Base-by-base conservation (phyloP, 2,888 invertebrate species). In the Drosophila meridionalis region DNA sequence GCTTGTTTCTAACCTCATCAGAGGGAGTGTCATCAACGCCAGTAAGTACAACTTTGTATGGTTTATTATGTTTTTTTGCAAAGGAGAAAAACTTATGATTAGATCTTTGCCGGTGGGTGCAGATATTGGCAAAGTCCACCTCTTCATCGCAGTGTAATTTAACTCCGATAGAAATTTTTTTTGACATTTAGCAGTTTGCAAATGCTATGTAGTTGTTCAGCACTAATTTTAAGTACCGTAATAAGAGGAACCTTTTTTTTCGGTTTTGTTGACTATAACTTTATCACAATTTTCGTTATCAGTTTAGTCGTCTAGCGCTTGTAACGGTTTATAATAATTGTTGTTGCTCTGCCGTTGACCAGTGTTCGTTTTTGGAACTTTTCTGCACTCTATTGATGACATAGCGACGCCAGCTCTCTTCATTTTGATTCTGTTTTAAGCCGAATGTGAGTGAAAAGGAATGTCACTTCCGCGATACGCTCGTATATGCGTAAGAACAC, bases 381-480 rank as follows among this genome's bases (percentile, higher is more conserved):
- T n/a, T 6, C n/a, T 42, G 9, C 9, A 4, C n/a, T 42, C n/a
- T 7, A 7, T 42, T 42, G n/a, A n/a, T n/a, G 40, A 42, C 40
- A 42, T n/a, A 42, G 40, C 40, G 40, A 42, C 40, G n/a, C 14
- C 40, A 42, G 40, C 40, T 42, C 40, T 42, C 40, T 42, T 42
- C n/a, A 42, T 42, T 42, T 42, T 42, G 40, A n/a, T 42, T 42
- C n/a, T 42, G 40, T 42, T 42, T 42, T 42, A n/a, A 36, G 36
- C 2, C 9, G 36, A 36, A 20, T 20, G 20, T 20, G 20, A 9
- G 36, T 9, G 12, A 40, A 12, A 40, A 14, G 40, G 40, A 12
- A 12, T 40, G 38, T 38, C 12, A 38, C 12, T 38, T 38, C 12
- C 38, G 38, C 38, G 38, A 38, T 12, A 12, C 38, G 38, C 38